Conservation (phyloP, 2,113 vertebrate species). For the Lanius collurio region DNA sequence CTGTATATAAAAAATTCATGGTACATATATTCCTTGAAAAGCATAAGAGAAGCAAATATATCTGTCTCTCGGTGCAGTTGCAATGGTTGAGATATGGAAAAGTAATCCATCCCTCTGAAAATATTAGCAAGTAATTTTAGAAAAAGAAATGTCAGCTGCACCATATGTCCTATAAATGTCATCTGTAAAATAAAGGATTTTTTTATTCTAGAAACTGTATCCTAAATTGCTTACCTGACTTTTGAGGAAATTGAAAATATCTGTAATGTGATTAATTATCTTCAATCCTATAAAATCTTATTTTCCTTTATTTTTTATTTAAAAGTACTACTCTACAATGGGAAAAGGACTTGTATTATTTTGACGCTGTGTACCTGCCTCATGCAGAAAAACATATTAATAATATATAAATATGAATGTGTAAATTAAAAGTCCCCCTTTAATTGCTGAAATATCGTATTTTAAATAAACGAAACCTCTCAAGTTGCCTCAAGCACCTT, state of each 20-base stretch:
- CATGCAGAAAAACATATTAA: not conserved
- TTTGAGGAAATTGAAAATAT: not conserved
- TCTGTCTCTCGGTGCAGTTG: not conserved
- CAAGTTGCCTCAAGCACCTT: not conserved
- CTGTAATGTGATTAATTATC: not conserved
- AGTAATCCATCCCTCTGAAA: constrained; percentile 23
- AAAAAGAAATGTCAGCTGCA: constrained; percentile 9
- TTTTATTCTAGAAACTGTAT: not conserved
- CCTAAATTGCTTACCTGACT: not conserved
- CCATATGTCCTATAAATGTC: not conserved
- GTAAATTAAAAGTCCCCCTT: not conserved
- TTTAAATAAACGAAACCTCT: not conserved
- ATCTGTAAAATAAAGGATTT: not conserved
- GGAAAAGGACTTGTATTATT: not conserved
- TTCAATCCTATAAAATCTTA: not conserved
- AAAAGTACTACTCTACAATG: not conserved
- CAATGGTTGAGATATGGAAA: not conserved
- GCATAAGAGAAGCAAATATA: not conserved
- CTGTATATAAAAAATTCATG: constrained; percentile 15
- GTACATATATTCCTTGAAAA: not conserved
- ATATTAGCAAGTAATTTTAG: not conserved
- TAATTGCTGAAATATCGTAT: not conserved
- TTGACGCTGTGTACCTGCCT: not conserved
- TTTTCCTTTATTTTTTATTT: not conserved
- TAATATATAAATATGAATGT: not conserved